Base-by-base conservation (phyloP, 2,797 vertebrate species). In the Oreortyx pictus region DNA sequence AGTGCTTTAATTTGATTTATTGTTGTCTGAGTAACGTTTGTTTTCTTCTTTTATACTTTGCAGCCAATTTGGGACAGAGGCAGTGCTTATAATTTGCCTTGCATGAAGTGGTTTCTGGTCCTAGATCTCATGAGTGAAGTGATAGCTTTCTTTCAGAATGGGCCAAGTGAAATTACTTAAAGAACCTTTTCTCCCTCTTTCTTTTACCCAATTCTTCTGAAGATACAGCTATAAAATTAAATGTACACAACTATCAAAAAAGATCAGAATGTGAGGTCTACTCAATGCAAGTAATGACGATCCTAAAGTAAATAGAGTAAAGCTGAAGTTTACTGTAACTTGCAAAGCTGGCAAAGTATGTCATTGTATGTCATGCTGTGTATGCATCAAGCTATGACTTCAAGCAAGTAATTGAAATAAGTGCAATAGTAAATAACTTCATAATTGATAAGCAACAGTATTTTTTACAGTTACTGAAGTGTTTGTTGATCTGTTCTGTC, bases 11-110 rank as follows among this genome's bases (percentile, higher is more conserved):
- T 46, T 65, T 49, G 41, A 67, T 86, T 52, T 9, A 7, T 4
- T 73, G 8, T 47, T 77, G 88, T 81, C 66, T 19, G 19, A 9
- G 2, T 49, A 62, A 44, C 12, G 1, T 0, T 25, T 75, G 13
- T 75, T 75, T 57, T 64, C 29, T 52, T 59, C 1, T 33, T 84
- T 77, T 49, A 2, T 68, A 22, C 18, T 64, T 91, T 5, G 5
- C 37, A 71, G 8, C 13, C 7, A 8, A 2, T 66, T 56, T 76
- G 31, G 4, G 22, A 8, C 35, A 66, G 73, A 37, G 20, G 15
- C 1, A 1, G 0, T 49, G 8, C 62, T 50, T 6, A 7, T 47
- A 4, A 19, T 73, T 82, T 17, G 25, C 11, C 29, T 86, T 86
- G 25, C 4, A 8, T 17, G 15, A 8, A 8, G 2, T 50, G 25